Evolutionary conservation across 2,797 vertebrate genomes (phyloP).

Genomic region (Phrynocephalus forsythii): DNA sequence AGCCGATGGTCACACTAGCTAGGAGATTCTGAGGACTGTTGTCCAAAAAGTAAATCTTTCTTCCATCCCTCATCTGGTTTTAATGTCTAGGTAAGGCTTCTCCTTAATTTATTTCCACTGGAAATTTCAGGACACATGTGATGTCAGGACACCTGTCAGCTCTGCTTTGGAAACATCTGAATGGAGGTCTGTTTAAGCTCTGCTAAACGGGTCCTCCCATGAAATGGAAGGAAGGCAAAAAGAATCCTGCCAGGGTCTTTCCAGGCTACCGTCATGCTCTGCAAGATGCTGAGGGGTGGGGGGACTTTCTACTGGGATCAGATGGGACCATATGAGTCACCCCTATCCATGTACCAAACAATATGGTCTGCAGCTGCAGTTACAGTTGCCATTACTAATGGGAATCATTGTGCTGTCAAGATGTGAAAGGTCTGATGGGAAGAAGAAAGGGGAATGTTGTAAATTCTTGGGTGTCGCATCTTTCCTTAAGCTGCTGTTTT

Average conservation of each 20-base stretch:
- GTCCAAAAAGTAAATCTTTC: too few species aligned
- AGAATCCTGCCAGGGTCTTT: background rate
- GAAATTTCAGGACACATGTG: background rate
- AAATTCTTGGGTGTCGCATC: rapidly evolving
- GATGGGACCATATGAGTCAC: background rate
- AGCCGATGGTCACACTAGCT: too few species aligned
- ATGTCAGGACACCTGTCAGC: background rate
- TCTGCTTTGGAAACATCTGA: background rate
- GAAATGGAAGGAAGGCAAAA: background rate
- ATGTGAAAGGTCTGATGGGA: background rate
- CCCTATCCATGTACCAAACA: background rate
- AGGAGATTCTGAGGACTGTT: too few species aligned
- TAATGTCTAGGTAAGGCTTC: background rate
- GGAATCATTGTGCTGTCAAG: background rate
- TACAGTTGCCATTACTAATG: rapidly evolving
- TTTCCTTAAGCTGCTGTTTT: constrained; percentile 65
- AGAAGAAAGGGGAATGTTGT: background rate
- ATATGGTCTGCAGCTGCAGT: background rate
- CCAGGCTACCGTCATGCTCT: background rate
- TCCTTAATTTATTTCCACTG: background rate
- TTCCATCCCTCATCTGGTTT: background rate
- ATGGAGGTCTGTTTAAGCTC: background rate
- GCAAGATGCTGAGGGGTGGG: background rate
- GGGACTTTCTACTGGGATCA: too few species aligned
- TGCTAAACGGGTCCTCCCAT: background rate